Percentiles rank a stretch among this genome's conserved stretches.
Evolutionary conservation across 2,888 invertebrate genomes (phyloP).

Genomic region (Aricia artaxerxes): DNA sequence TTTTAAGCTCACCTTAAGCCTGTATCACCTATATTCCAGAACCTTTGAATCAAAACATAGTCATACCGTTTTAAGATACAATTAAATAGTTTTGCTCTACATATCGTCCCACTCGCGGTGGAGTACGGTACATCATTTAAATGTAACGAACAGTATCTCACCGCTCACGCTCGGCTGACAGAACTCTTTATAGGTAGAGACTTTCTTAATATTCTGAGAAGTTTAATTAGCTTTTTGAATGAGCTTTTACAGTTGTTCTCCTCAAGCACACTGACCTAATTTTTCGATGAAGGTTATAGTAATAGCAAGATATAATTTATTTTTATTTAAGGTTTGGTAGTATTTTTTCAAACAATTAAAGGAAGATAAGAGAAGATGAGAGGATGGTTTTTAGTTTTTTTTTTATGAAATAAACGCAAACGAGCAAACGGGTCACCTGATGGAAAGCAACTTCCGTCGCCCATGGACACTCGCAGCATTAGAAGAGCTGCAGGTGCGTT

Average conservation of each 20-base stretch:
- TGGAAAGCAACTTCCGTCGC: too few species aligned
- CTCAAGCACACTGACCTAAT: not conserved
- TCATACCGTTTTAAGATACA: not conserved
- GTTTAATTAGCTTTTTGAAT: not conserved
- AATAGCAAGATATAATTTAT: not conserved
- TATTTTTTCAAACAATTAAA: not conserved
- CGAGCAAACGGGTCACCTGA: too few species aligned
- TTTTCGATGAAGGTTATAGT: not conserved
- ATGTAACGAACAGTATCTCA: slow-evolving; percentile 5
- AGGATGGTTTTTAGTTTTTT: not conserved
- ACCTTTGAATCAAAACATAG: not conserved
- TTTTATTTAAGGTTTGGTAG: not conserved
- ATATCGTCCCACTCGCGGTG: not conserved
- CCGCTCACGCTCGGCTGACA: slow-evolving; percentile 18
- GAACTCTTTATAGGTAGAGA: not conserved
- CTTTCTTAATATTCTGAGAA: not conserved
- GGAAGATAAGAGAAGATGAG: not conserved
- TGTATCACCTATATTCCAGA: not conserved
- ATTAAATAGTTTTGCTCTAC: slow-evolving; percentile 11
- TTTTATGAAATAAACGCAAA: too few species aligned
- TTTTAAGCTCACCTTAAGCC: not conserved
- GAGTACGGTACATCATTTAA: slow-evolving; percentile 17
- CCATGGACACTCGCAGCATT: too few species aligned
- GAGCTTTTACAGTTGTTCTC: not conserved
- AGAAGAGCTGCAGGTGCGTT: too few species aligned